Base-by-base conservation (phyloP, 1,140 invertebrate genomes). In the Cotesia glomerata region DNA sequence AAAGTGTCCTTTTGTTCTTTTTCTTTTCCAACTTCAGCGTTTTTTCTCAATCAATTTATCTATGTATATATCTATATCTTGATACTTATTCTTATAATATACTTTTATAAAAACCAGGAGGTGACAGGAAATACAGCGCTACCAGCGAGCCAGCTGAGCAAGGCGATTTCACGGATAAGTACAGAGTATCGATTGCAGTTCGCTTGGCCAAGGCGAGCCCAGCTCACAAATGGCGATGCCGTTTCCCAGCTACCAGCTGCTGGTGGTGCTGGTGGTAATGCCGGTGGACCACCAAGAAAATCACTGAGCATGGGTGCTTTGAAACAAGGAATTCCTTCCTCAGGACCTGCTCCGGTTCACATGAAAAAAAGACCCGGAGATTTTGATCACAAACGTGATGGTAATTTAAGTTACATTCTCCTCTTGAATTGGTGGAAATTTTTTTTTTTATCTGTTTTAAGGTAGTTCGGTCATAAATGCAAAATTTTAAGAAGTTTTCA, bases 171-270 rank as follows among this genome's bases (percentile, higher is more conserved):
- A 76, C 91, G 91, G 82, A 92, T 93, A 84, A 94, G 93, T 88
- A 95, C 94, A 75, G 94, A 95, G 88, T 95, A 96, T 88, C 90
- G 94, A 76, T 90, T 95, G 79, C 94, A 96, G 89, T 96, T 95
- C 86, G 94, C 94, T 72, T 95, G 94, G 94, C 94, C 94, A 77
- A 86, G 81, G 72, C 79, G 85, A 76, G 74, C 82, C 1, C 85
- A 86, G 63, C 64, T 87, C 67, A 85, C 82, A 11, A 92, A 92
- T 81, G 92, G 92, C 70, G 90, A 89, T 58, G 81, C 82, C 4
- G 81, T 88, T 49, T 87, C 86, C 75, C 80, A 84, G 78, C 81
- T 84, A 69, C 80, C 84, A 74, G 82, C 86, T 66, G 86, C 84
- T 45, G 85, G 84, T 72, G 78, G 77, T 59, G 80, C 81, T 73